Base-by-base conservation (phyloP, 2,888 invertebrate species). In the Caenorhabditis panamensis region DNA sequence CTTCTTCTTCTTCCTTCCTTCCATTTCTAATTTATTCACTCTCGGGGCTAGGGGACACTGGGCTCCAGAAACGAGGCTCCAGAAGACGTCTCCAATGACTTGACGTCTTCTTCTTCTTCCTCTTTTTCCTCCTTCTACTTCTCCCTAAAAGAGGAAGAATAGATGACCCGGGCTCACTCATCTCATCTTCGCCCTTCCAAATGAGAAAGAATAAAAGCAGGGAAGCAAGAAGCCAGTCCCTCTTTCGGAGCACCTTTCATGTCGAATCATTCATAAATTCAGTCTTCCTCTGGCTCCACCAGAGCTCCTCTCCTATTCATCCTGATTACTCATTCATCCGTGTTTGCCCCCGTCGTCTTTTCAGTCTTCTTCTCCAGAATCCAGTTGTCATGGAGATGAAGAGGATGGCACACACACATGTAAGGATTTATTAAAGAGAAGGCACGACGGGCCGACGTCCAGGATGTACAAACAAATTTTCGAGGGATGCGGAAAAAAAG, bases 1-100 rank as follows among this genome's bases (percentile, higher is more conserved):
- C 41, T 68, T 47, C 67, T 59, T 59, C 62, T 20, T 56, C 44
- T 44, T 63, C 63, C 37, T 53, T 31, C 49, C 59, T 73, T 37
- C 59, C 59, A 59, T 73, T 66, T 73, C 73, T 73, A 73, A 73
- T 73, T 73, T 73, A 73, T 73, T 73, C 73, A 73, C 73, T 66
- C 73, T 73, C 73, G 53, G 73, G 61, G 58, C 51, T n/a, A n/a
- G n/a, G n/a, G n/a, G 31, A 4, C 31, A 16, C 41, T 22, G n/a
- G n/a, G n/a, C 54, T 54, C 28, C 11, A 37, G 37, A 22, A 56
- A 22, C 13, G 2, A 8, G n/a, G 16, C 53, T 16, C 53, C 53
- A 16, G 20, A 18, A 6, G 20, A 6, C 9, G n/a, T 6, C 26
- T 26, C 20, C 53, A 22, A 24, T 58, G 24, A 24, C 20, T n/a